Conservation (phyloP, 2,797 vertebrate genomes). For the Dryobates pubescens region DNA sequence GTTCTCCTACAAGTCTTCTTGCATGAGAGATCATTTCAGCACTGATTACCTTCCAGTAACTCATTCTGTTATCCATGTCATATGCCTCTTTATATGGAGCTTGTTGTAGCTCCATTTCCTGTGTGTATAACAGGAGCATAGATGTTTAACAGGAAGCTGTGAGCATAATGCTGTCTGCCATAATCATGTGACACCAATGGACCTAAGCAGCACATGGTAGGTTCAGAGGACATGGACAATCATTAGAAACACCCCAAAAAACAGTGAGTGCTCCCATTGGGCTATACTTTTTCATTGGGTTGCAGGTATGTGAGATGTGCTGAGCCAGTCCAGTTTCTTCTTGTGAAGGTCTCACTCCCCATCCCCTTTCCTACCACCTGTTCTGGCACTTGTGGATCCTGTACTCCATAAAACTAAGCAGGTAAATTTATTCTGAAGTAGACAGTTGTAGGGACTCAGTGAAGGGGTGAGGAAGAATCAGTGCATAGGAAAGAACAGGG, state of each 20-base stretch:
- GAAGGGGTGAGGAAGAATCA: not conserved
- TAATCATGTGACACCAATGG: not conserved
- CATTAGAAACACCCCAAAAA: not conserved
- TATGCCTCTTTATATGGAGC: not conserved
- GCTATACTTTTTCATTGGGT: not conserved
- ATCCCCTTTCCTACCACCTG: not conserved
- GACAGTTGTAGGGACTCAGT: not conserved
- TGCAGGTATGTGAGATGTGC: not conserved
- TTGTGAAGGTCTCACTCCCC: not conserved
- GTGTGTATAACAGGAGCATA: not conserved
- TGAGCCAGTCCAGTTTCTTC: not conserved
- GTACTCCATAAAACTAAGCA: not conserved
- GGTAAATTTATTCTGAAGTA: not conserved
- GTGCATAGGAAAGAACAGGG: not conserved
- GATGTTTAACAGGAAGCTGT: not conserved
- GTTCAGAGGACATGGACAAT: not conserved
- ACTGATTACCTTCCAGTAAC: not conserved
- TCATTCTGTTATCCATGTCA: not conserved
- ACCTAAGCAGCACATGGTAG: not conserved
- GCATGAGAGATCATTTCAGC: not conserved
- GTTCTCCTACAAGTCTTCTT: not conserved
- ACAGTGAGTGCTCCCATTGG: not conserved
- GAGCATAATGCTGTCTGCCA: not conserved
- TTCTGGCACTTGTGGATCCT: not conserved
- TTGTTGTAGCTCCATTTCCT: not conserved